Percentiles rank a stretch among this genome's conserved stretches.
Conservation (phyloP, 2,888 invertebrate species). For the Camponotus fellah region DNA sequence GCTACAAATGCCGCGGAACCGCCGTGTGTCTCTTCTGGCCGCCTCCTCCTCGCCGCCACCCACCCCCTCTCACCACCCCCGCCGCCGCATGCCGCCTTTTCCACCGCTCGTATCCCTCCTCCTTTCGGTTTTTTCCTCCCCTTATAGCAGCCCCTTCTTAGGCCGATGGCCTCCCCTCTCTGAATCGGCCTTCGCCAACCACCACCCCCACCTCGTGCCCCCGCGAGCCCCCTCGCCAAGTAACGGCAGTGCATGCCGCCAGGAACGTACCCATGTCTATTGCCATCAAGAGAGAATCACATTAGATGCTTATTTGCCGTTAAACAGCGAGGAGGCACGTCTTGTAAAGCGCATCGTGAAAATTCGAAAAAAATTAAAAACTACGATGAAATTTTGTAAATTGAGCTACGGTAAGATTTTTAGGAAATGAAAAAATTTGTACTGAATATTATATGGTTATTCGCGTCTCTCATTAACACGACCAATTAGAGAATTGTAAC, state of each 20-base stretch:
- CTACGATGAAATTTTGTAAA: not conserved
- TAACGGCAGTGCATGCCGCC: conserved; percentile 38
- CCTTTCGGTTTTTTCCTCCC: conserved; percentile 70
- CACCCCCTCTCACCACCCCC: conserved; percentile 60
- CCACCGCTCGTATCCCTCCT: conserved; percentile 68
- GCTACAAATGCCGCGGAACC: conserved; percentile 81
- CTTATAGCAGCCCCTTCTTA: conserved; percentile 73
- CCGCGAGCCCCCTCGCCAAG: conserved; percentile 53
- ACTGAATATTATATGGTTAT: not conserved
- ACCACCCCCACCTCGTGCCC: conserved; percentile 60
- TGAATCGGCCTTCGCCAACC: conserved; percentile 59
- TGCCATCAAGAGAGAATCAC: conserved; percentile 1
- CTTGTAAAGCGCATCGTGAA: not conserved
- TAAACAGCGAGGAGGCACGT: not conserved
- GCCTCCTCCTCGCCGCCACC: conserved; percentile 57
- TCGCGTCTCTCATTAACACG: not conserved
- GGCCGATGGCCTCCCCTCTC: conserved; percentile 66
- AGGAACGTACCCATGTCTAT: conserved; percentile 52
- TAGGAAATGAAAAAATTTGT: not conserved
- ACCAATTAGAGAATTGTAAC: not conserved
- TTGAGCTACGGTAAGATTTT: not conserved
- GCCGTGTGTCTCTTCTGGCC: conserved; percentile 70
- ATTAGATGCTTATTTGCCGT: not conserved
- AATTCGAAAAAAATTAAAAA: not conserved
- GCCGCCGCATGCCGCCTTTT: conserved; percentile 58